These are phyloP conservation scores for Ganaspis brasiliensis DNA, from an alignment of 2,888 invertebrate species.

Conservation along the genomic window DNA sequence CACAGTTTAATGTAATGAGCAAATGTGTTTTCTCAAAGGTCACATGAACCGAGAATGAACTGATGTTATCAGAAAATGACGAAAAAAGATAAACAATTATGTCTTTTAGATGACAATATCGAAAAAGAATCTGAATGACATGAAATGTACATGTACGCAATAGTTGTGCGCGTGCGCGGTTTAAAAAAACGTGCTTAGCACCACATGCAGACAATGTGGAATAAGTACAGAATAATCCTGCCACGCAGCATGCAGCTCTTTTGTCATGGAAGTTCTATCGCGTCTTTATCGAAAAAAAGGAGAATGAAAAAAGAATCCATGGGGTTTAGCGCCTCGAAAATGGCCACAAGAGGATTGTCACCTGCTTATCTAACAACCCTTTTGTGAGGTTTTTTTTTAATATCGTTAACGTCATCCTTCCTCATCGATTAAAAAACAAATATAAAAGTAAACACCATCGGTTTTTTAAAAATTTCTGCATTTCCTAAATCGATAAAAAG, in stretches of 20 bases:
- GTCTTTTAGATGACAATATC: neutral
- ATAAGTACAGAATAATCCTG: slow-evolving; percentile 70
- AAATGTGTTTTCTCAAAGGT: neutral
- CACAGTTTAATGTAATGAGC: too few species aligned
- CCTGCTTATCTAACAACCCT: slow-evolving; percentile 73
- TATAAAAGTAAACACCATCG: too few species aligned
- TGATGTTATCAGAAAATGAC: neutral
- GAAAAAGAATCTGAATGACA: slow-evolving; percentile 53
- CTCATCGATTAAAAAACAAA: neutral
- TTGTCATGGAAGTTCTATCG: slow-evolving; percentile 64
- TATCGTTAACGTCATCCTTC: neutral
- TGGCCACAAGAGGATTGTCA: slow-evolving; percentile 78
- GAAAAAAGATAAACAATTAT: neutral
- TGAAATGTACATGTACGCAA: slow-evolving; percentile 66
- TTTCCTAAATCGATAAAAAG: neutral
- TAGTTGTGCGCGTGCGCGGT: slow-evolving; percentile 59
- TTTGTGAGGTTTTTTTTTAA: slow-evolving; percentile 16
- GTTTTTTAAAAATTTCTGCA: too few species aligned
- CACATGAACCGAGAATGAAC: neutral
- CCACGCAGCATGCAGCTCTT: slow-evolving; percentile 73
- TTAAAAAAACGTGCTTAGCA: slow-evolving; percentile 37
- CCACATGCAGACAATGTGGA: slow-evolving; percentile 55
- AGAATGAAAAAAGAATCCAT: slow-evolving; percentile 56
- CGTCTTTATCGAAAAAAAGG: slow-evolving; percentile 53
- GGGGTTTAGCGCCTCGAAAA: slow-evolving; percentile 71